Base-by-base conservation (phyloP, 2,888 invertebrate genomes). In the Cheiracanthium punctorium region DNA sequence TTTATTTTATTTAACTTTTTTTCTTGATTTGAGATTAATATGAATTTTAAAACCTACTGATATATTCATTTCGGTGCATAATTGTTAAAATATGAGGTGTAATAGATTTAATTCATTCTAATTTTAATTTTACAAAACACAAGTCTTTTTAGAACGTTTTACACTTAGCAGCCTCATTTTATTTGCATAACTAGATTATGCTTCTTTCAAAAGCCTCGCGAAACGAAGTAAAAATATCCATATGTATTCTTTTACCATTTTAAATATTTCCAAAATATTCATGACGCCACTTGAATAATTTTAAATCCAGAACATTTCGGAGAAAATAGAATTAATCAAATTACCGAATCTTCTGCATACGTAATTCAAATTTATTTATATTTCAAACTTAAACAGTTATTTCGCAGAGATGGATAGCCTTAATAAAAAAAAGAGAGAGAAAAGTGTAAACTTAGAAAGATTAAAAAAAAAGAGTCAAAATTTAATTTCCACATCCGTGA, bases 401-500 rank as follows among this genome's bases (percentile, higher is more conserved):
- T 69, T 67, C 69, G 65, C 32, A 81, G 52, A 67, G 80, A 48
- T 2, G 32, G 48, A 43, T 32, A 43, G 48, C 32, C 24, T 24
- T 24, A 48, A 48, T 70, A 74, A 70, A 74, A 70, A n/a, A n/a
- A n/a, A n/a, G n/a, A n/a, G n/a, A 74, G 58, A 33, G 32, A 33
- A 58, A 70, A 33, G 48, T 17, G 2, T 24, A 17, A 67, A 43
- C 28, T 20, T 1, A 28, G 32, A 77, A 75, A 33, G 37, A 85
- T 79, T 67, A 32, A 67, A 41, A 32, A 52, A 43, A 77, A 52
- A 67, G 67, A 77, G 67, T 73, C 72, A 70, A 79, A 85, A 79
- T 85, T 85, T 74, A 85, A 79, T 85, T 85, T 79, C 77, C 64
- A 67, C 28, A 12, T 74, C 37, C 69, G 71, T 79, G 84, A 85